phyloP scores from a whole-genome alignment of 1,140 invertebrate species.

The Cephus cinctus region DNA sequence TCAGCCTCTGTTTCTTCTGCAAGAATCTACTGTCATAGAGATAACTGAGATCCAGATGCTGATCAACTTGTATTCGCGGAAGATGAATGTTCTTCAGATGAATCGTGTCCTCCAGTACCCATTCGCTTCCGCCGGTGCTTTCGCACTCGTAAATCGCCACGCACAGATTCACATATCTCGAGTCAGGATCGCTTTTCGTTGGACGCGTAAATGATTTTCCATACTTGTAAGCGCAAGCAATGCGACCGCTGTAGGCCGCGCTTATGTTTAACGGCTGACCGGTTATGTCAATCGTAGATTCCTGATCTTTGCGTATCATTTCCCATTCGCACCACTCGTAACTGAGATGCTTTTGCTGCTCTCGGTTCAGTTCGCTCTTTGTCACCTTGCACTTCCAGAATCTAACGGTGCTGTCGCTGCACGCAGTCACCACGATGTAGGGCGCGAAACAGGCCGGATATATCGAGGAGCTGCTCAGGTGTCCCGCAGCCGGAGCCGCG shows the following conservation, averaged over 20 bases:
- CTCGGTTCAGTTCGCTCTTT: too few species aligned
- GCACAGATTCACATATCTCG: constrained; percentile 88
- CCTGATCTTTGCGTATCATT: constrained; percentile 79
- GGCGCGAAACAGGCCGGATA: constrained; percentile 97
- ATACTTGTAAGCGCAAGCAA: constrained; percentile 95
- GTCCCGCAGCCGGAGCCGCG: constrained; percentile 91
- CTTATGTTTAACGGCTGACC: constrained; percentile 90
- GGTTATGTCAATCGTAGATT: constrained; percentile 84
- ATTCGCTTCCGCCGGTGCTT: constrained; percentile 95
- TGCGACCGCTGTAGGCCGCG: constrained; percentile 94
- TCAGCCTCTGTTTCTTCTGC: constrained; percentile 74
- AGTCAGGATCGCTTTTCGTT: constrained; percentile 74
- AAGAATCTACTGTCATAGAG: constrained; percentile 79
- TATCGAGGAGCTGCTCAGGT: constrained; percentile 96
- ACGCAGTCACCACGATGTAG: constrained; percentile 92
- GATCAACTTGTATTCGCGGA: constrained; percentile 77
- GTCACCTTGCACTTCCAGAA: constrained; percentile 74
- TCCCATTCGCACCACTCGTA: constrained; percentile 89
- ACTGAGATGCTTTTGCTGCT: constrained; percentile 57
- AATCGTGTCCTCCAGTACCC: constrained; percentile 98
- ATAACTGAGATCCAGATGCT: constrained; percentile 79
- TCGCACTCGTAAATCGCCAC: constrained; percentile 99
- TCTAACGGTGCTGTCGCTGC: constrained; percentile 78
- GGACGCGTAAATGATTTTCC: constrained; percentile 82
- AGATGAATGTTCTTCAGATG: constrained; percentile 85